Evolutionary conservation across 2,888 invertebrate genomes (phyloP), one percentile per base, ranked within the genome.

Genomic region (Boloria selene): DNA sequence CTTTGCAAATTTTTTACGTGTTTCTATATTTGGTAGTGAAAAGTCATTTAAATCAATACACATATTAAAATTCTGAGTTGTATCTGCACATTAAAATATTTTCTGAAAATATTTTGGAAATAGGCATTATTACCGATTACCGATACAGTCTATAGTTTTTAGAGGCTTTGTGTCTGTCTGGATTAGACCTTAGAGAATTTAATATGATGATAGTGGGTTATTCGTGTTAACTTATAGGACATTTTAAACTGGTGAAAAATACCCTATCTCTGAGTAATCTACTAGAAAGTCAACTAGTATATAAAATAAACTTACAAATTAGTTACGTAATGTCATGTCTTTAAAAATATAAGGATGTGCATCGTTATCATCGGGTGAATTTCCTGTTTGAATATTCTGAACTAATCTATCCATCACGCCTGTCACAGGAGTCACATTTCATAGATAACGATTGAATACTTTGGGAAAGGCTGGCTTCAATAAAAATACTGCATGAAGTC

Each of bases 351-450:
- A 77, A 78, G 82, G 81, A 84, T 84, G 82, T 79, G 77, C 80
- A 77, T 79, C 79, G 86, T 89, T 89, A 90, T 89, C 89, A 77
- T 72, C 75, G 76, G 77, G 80, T 71, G 74, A 74, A 79, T 88
- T 88, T 89, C 88, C 88, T 89, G 89, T 90, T 87, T 86, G 83
- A 78, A 79, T 81, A 82, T 87, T 86, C 80, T 79, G 81, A 84
- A 80, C 82, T 76, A 82, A 77, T 80, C 86, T 85, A 90, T 89
- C 89, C 88, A 87, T 90, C 90, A 88, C 74, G 80, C 72, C 87
- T 89, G 89, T 87, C 88, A 85, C 77, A 73, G 81, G 78, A 82
- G 80, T 77, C 68, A 69, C 76, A 72, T 75, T 50, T 77, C 75
- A 72, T 74, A 84, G 88, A 89, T 89, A 88, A 89, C 82, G 77